Conservation (phyloP, 2,113 vertebrate species). For the Pituophis catenifer region DNA sequence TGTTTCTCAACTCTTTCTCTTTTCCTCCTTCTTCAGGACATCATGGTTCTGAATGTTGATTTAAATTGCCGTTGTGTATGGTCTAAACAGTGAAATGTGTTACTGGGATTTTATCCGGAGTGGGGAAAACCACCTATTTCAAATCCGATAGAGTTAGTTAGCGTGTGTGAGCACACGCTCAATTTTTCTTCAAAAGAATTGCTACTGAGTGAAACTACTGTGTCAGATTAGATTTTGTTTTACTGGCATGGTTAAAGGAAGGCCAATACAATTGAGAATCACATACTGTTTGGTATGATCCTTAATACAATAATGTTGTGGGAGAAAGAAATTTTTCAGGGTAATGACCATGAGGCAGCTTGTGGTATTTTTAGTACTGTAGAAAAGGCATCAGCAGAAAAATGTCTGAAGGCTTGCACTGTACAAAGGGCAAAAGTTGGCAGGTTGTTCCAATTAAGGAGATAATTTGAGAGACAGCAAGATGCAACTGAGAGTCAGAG, state of each 20-base stretch:
- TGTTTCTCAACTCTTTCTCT: neutral
- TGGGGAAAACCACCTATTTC: neutral
- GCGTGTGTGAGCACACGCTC: neutral
- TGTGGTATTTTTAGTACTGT: neutral
- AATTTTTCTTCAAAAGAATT: neutral
- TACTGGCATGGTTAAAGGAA: neutral
- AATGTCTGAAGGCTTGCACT: neutral
- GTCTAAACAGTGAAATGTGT: neutral
- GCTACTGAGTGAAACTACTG: neutral
- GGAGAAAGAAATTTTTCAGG: slow-evolving; percentile 41
- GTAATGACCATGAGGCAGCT: slow-evolving; percentile 21
- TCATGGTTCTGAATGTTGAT: neutral
- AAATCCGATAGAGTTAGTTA: neutral
- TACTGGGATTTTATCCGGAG: neutral
- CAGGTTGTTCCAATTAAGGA: slow-evolving; percentile 2
- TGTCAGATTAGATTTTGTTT: neutral
- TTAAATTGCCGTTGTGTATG: neutral
- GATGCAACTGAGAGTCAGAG: neutral
- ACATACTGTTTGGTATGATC: neutral
- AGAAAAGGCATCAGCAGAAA: slow-evolving; percentile 16
- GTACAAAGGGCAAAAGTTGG: neutral
- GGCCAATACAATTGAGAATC: neutral
- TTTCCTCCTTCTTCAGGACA: neutral
- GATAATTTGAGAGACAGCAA: neutral
- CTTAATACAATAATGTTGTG: slow-evolving; percentile 29